A percentile compares a stretch with the other conserved stretches of the same genome.
Conservation (phyloP, 2,797 vertebrate species). For the Tamandua tetradactyla region DNA sequence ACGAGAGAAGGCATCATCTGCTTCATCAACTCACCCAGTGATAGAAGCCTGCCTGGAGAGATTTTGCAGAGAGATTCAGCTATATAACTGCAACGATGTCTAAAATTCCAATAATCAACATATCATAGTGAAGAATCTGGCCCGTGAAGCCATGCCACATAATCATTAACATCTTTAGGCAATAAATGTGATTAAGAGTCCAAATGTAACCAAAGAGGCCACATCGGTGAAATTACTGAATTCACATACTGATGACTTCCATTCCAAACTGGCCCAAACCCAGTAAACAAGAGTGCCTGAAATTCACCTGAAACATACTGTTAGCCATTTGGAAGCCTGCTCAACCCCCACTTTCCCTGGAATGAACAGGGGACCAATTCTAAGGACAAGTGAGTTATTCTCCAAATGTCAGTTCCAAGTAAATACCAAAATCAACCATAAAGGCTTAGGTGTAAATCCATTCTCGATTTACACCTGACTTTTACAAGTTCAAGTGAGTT, state of each 20-base stretch:
- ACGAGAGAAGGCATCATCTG: not conserved
- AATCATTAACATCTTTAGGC: not conserved
- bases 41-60: not conserved
- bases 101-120: not conserved
- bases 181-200: not conserved
- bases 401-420: constrained; percentile 72
- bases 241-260: not conserved
- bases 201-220: not conserved
- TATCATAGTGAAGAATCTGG: not conserved
- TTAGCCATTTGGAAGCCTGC: not conserved
- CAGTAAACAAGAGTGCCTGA: not conserved
- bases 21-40: not conserved
- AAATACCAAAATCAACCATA: constrained; percentile 54
- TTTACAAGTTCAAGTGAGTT: constrained; percentile 55
- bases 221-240: not conserved
- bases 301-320: not conserved
- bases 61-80: not conserved
- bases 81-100: not conserved
- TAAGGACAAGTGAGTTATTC: constrained; percentile 48
- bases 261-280: not conserved
- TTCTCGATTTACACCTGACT: constrained; percentile 69
- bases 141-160: not conserved
- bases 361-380: not conserved
- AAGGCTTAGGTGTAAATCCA: constrained; percentile 62
- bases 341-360: rapidly evolving